Conservation (phyloP, 2,113 vertebrate species). For the Mustela lutreola region DNA sequence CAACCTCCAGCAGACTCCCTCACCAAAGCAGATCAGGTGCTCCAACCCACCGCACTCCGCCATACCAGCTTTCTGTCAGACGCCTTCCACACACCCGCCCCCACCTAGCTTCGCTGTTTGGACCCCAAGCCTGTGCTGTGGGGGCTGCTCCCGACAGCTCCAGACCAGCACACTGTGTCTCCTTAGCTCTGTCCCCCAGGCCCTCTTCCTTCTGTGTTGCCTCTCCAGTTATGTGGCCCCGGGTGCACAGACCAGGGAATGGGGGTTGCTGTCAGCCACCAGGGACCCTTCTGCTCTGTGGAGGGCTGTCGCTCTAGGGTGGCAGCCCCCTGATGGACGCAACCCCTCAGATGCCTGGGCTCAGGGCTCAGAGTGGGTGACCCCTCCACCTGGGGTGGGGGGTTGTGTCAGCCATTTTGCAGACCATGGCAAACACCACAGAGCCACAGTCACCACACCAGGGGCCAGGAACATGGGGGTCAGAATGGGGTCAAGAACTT, state of each 20-base stretch:
- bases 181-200: background rate
- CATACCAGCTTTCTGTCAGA: background rate
- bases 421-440: background rate
- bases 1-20: background rate
- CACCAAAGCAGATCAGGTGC: background rate
- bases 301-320: accelerated
- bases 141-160: background rate
- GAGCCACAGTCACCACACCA: background rate
- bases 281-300: background rate
- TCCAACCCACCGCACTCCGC: accelerated
- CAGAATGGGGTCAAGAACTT: background rate
- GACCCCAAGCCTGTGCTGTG: accelerated
- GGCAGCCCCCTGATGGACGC: background rate
- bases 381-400: background rate
- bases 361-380: background rate
- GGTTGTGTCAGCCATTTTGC: background rate
- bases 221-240: background rate
- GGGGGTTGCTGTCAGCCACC: background rate
- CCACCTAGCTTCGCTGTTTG: background rate
- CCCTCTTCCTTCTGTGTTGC: background rate
- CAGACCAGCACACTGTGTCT: background rate
- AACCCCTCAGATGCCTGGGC: background rate
- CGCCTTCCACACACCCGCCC: no score
- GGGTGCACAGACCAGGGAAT: background rate
- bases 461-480: no score